Evolutionary conservation across 30 jellyfish, hydroid and myxozoan genomes (phyloP), one percentile per base, ranked within the genome.

Genomic region (Turritopsis dohrnii): DNA sequence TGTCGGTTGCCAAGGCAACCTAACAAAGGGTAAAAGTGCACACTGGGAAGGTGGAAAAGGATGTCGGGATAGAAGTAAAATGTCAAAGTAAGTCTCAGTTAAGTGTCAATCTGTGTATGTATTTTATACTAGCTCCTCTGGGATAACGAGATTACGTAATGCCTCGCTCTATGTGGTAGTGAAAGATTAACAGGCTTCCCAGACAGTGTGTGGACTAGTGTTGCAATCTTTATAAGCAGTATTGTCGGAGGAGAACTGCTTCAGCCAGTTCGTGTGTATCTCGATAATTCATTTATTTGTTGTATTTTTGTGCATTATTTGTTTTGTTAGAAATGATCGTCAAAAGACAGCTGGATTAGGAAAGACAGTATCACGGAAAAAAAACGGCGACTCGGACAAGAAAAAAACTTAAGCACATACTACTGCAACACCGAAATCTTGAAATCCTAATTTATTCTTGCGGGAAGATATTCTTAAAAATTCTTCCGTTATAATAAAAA

Each of bases 41-140:
- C 89, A 82, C 54, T 82, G 89, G 89, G 89, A 82, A 82, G 89
- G 89, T 52, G 89, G 89, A 18, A 66, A 82, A 29, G 89, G 89
- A 66, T 82, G 89, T 54, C 71, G 89, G 52, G 86, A 82, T 71
- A 29, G 24, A 31, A 24, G 28, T 8, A 82, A 82, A 52, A 82
- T 82, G 89, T 54, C 89, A 21, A 69, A 69, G 89, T 82, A 82
- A 16, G 4, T 4, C 0, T 74, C 19, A 27, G 28, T 66, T 17
- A 1, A 21, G 27, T 66, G 76, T 66, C 60, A 41, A 41, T 3
- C 60, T 41, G 60, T n/a, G n/a, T n/a, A n/a, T n/a, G n/a, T n/a
- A n/a, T n/a, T n/a, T n/a, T n/a, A n/a, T n/a, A n/a, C n/a, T n/a
- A n/a, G n/a, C n/a, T n/a, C n/a, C n/a, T n/a, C n/a, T n/a, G n/a